Evolutionary conservation across 2,888 invertebrate genomes (phyloP).

Genomic region (Lamellibrachia columna): DNA sequence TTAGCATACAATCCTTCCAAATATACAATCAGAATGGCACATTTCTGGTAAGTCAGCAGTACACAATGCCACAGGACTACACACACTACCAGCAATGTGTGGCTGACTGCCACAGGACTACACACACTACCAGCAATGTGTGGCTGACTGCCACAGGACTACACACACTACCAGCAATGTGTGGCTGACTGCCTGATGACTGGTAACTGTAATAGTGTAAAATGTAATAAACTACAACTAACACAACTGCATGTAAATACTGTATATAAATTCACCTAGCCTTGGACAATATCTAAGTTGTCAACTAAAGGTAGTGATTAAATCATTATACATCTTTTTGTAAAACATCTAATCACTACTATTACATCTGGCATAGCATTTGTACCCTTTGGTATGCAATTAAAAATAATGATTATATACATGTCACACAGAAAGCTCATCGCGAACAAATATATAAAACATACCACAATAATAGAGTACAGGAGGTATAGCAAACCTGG

Average conservation of each 20-base stretch:
- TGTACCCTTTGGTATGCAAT: background rate
- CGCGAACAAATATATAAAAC: background rate
- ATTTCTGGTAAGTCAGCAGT: background rate
- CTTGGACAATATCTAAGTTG: too few species aligned
- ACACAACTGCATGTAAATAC: background rate
- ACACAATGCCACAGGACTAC: too few species aligned
- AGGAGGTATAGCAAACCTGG: background rate
- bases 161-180: background rate
- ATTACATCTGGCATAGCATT: background rate
- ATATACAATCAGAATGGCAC: background rate
- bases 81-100: too few species aligned
- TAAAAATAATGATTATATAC: constrained; percentile 16
- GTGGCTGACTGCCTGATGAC: background rate
- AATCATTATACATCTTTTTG: background rate
- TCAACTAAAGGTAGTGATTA: too few species aligned
- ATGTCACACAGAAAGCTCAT: background rate
- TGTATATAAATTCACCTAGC: too few species aligned
- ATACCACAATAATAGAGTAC: background rate
- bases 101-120: too few species aligned
- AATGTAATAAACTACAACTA: background rate
- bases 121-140: too few species aligned
- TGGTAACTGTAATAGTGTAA: background rate
- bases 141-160: too few species aligned
- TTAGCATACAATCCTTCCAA: background rate
- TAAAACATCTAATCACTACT: background rate